Conservation (phyloP, 1,140 invertebrate species). For the Brachionus sp. region DNA sequence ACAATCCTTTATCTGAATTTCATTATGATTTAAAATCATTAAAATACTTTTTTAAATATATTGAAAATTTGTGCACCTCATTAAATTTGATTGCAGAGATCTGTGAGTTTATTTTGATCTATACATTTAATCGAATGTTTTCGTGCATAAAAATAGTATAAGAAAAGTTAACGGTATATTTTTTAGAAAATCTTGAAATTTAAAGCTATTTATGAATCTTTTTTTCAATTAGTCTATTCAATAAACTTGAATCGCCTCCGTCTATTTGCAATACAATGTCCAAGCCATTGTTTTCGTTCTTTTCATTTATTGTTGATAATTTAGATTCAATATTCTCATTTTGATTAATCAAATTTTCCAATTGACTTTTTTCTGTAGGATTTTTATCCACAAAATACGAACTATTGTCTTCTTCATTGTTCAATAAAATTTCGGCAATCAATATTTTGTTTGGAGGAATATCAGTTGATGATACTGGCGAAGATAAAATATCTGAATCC, state of each 20-base stretch:
- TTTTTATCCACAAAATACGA: neutral
- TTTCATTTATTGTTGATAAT: neutral
- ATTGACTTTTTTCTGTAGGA: neutral
- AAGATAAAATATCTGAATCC: neutral
- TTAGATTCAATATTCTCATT: neutral
- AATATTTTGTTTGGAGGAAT: neutral
- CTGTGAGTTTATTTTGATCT: neutral
- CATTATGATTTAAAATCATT: neutral
- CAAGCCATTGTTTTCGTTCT: neutral
- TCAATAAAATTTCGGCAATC: neutral
- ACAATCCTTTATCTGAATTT: neutral
- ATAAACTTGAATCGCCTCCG: neutral
- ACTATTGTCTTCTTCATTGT: neutral
- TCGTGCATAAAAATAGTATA: neutral
- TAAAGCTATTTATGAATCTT: neutral
- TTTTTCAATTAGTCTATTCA: neutral
- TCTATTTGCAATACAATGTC: conserved; percentile 9
- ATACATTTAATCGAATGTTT: conserved; percentile 14
- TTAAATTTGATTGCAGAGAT: neutral
- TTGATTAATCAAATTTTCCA: neutral
- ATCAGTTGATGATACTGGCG: neutral
- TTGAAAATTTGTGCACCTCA: neutral
- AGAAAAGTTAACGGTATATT: neutral
- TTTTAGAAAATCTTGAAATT: neutral
- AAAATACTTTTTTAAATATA: neutral